Evolutionary conservation across 2,888 invertebrate species (phyloP).

Genomic region (Caenorhabditis drosophilae): DNA sequence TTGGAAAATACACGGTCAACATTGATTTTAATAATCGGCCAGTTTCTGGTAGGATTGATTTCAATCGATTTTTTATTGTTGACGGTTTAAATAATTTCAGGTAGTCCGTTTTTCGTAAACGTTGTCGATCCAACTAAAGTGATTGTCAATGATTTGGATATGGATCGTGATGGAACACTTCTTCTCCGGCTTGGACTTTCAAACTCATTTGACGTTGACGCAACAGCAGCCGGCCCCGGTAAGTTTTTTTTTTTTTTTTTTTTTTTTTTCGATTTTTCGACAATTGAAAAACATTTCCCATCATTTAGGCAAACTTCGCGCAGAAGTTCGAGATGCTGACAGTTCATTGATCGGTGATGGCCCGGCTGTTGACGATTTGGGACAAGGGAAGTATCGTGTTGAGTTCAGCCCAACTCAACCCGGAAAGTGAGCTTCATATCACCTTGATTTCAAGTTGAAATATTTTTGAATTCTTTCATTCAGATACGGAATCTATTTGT

Average conservation of each 20-base stretch:
- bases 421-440: constrained; percentile 40
- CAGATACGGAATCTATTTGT: constrained; percentile 62
- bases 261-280: too few species aligned
- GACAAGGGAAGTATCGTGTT: constrained; percentile 64
- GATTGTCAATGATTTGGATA: constrained; percentile 49
- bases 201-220: constrained; percentile 65
- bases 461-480: constrained; percentile 3
- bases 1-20: constrained; percentile 58
- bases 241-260: constrained; percentile 6
- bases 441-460: too few species aligned
- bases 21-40: constrained; percentile 72
- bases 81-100: too few species aligned
- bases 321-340: constrained; percentile 67
- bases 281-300: background rate
- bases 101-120: constrained; percentile 59
- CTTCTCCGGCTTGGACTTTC: constrained; percentile 56
- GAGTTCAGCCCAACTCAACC: constrained; percentile 51
- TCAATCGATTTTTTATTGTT: too few species aligned
- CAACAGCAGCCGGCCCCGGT: constrained; percentile 68
- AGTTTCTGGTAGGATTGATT: too few species aligned
- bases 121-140: constrained; percentile 67
- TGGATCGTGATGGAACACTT: constrained; percentile 61
- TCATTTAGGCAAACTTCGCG: constrained; percentile 61
- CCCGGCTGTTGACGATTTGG: constrained; percentile 61
- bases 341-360: constrained; percentile 55